These are phyloP conservation scores for Tetraodon nigroviridis DNA, from an alignment of 2,113 vertebrate species.

Conservation along the genomic window DNA sequence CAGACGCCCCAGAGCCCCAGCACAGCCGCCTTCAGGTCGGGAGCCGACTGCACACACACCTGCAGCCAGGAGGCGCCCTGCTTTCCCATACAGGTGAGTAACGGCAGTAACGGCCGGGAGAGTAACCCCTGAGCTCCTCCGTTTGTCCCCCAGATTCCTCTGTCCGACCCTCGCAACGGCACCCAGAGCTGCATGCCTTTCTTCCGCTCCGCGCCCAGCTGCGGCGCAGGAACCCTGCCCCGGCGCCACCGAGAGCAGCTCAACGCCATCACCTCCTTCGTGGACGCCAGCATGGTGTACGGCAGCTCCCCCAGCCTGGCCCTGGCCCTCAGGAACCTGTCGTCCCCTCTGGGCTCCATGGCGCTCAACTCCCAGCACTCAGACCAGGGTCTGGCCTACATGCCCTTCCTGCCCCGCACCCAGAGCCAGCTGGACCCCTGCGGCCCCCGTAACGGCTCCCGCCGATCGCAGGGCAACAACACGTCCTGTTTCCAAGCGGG, in stretches of 20 bases:
- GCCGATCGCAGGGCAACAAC: constrained; percentile 32
- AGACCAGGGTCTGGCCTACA: constrained; percentile 69
- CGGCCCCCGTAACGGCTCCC: constrained; percentile 47
- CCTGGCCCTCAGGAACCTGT: constrained; percentile 66
- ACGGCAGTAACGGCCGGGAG: background rate
- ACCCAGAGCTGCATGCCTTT: constrained; percentile 78
- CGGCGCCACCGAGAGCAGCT: constrained; percentile 80
- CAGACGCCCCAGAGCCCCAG: constrained; percentile 77
- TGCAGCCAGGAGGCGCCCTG: constrained; percentile 73
- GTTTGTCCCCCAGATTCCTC: constrained; percentile 66
- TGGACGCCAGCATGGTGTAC: constrained; percentile 86
- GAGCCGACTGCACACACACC: constrained; percentile 70
- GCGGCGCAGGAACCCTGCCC: constrained; percentile 35
- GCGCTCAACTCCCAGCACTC: constrained; percentile 72
- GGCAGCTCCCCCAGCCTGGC: constrained; percentile 78
- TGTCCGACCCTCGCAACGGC: constrained; percentile 66
- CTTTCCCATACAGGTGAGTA: constrained; percentile 74
- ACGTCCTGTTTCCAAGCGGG: constrained; percentile 78
- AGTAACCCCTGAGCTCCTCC: background rate
- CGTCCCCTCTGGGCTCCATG: constrained; percentile 76
- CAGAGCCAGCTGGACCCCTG: constrained; percentile 68
- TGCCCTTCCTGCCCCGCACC: constrained; percentile 75
- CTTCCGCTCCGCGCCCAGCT: constrained; percentile 79
- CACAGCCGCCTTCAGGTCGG: constrained; percentile 66
- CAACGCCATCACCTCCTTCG: constrained; percentile 84